Evolutionary conservation across 2,797 vertebrate genomes (phyloP).

Genomic region (Glossophaga mutica): DNA sequence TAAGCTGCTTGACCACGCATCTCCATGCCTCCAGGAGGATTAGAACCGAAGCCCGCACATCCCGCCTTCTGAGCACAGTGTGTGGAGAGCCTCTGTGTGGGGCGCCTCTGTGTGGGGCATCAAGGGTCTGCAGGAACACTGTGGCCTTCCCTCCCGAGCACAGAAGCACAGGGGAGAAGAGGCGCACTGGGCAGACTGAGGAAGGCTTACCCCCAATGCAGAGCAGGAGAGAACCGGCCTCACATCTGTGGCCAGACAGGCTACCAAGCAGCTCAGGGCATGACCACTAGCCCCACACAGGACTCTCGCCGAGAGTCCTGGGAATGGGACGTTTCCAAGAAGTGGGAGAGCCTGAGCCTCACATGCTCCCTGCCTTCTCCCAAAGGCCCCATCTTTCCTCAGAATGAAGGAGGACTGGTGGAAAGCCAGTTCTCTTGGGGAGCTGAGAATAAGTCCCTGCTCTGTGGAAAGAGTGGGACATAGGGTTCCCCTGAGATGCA

Average conservation of each 20-base stretch:
- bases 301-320: background rate
- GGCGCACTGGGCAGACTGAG: fast-evolving
- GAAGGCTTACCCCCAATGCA: background rate
- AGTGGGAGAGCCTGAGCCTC: background rate
- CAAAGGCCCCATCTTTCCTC: background rate
- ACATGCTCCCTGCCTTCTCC: background rate
- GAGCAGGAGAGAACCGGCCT: background rate
- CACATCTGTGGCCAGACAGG: fast-evolving
- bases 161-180: background rate
- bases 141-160: background rate
- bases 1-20: background rate
- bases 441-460: background rate
- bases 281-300: background rate
- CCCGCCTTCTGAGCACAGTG: fast-evolving
- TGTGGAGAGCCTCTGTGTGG: background rate
- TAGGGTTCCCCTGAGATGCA: background rate
- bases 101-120: no score
- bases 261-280: background rate
- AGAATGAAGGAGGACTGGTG: fast-evolving
- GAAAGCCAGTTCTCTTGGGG: background rate
- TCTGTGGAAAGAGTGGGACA: background rate
- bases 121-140: background rate
- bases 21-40: background rate
- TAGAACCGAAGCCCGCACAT: background rate
- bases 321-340: background rate